Evolutionary conservation across 1,140 invertebrate species (phyloP), one percentile per base, ranked within the genome.

Genomic region (Anastrepha ludens): DNA sequence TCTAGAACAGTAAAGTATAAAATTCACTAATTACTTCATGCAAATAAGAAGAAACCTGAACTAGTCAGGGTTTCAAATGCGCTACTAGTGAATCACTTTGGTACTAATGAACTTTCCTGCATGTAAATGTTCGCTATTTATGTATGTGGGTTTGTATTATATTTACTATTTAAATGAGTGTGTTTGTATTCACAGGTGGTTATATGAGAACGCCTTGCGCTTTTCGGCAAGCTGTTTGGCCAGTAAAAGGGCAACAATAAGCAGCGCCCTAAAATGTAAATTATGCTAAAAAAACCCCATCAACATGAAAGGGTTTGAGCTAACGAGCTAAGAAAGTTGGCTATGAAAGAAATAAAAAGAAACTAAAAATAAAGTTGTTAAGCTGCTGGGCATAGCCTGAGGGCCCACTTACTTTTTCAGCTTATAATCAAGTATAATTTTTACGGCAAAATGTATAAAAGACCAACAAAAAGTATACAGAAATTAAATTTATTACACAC

Each of bases 401-500:
- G 11, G 6, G 50, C 6, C 50, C 50, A 55, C 50, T 55, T 2
- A 55, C 50, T 55, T 55, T 55, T 55, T 8, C 50, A 2, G 50
- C 50, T 55, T 55, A 70, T 3, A 70, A 70, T 70, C 67, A 47
- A 47, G 67, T 17, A 39, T 1, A 47, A 70, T 47, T 44, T 6
- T 44, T 4, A 70, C 29, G 1, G 15, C 41, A 29, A 74, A 74
- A 70, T 70, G 39, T 9, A 2, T 41, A 70, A 70, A 41, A 29
- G 13, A 39, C 29, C 29, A 70, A 70, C 65, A 70, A 47, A 0
- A 47, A 41, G 11, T 74, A n/a, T 17, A 47, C 67, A 81, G 11
- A 55, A 81, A 81, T n/a, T 11, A 50, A 81, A 81, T 50, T 81
- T 81, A 81, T 81, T 81, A 55, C 74, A 55, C 7, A 58, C 3